Conservation (phyloP, 2,797 vertebrate species). For the Mormyrus proboscirostris region DNA sequence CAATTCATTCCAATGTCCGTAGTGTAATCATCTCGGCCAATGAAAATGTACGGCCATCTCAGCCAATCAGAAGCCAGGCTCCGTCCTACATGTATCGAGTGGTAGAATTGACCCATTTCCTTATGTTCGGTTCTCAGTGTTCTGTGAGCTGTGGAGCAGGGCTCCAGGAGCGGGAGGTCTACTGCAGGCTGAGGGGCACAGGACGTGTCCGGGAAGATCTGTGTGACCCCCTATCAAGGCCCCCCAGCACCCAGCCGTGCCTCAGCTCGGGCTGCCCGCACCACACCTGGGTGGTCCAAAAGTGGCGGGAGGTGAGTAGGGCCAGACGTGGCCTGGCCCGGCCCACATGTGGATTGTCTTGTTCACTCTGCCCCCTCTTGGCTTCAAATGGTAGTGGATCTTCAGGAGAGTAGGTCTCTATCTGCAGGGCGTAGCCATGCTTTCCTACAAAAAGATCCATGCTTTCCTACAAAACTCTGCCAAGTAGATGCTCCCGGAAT, state of each 20-base stretch:
- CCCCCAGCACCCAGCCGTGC: slow-evolving; percentile 53
- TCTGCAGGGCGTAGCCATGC: slow-evolving; percentile 8
- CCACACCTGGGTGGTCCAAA: slow-evolving; percentile 63
- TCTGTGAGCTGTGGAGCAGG: slow-evolving; percentile 80
- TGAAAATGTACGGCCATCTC: not conserved
- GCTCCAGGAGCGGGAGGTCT: slow-evolving; percentile 71
- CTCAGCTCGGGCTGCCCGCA: slow-evolving; percentile 55
- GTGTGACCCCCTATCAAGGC: slow-evolving; percentile 55
- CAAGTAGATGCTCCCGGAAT: not conserved
- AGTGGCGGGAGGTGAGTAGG: slow-evolving; percentile 73
- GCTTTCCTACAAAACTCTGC: not conserved
- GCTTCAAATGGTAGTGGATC: not conserved
- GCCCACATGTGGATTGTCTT: not conserved
- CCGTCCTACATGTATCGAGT: not conserved
- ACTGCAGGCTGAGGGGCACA: slow-evolving; percentile 67
- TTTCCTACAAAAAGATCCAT: not conserved
- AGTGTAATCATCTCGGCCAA: not conserved
- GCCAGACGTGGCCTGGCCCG: not conserved
- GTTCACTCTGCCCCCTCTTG: not conserved
- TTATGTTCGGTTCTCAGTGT: slow-evolving; percentile 58
- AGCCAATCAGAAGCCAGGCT: not conserved
- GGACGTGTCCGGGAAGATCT: slow-evolving; percentile 60
- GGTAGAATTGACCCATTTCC: not conserved
- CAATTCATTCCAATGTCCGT: not conserved
- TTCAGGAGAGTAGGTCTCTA: slow-evolving; percentile 10